Base-by-base conservation (phyloP, 2,888 invertebrate genomes). In the Eupithecia inturbata region DNA sequence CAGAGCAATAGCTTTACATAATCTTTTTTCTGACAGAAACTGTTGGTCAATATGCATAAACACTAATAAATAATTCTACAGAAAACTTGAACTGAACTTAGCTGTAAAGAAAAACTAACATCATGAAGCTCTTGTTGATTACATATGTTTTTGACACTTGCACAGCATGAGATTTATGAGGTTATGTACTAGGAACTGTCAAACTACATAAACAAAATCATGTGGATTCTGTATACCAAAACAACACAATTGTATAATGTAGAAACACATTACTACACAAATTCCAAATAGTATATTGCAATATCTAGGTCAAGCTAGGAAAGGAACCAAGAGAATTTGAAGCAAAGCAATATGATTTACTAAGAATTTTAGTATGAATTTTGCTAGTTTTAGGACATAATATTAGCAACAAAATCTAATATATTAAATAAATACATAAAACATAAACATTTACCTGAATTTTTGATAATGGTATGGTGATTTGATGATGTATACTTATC, bases 151-250 rank as follows among this genome's bases (percentile, higher is more conserved):
- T 53, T 57, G 63, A 69, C 64, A 73, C 31, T 72, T 68, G 64
- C 41, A 68, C 71, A 72, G 76, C 78, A 79, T 78, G 78, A 78
- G 72, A 70, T 77, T 5, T 71, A 73, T 73, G 81, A 87, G 86
- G 86, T 87, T 87, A 87, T 84, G 83, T 82, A 79, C 31, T 75
- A 68, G 66, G 57, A 70, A 73, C 67, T 78, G 76, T 78, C 77
- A 80, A 76, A 74, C 60, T 71, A 68, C 16, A 73, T 53, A 67
- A 73, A 75, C 73, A 75, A 67, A 62, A 70, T 74, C 53, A 67
- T 53, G 22, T 53, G 57, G 57, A 49, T 60, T 31, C 5, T 41
- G 28, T 41, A 28, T 10, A 33, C 12, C 14, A 36, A 14, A 39
- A 22, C 49, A 67, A 70, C 57, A 66, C 28, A 53, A 31, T 41